Evolutionary conservation across 2,797 vertebrate genomes (phyloP).

Genomic region (Pipistrellus pipistrellus): DNA sequence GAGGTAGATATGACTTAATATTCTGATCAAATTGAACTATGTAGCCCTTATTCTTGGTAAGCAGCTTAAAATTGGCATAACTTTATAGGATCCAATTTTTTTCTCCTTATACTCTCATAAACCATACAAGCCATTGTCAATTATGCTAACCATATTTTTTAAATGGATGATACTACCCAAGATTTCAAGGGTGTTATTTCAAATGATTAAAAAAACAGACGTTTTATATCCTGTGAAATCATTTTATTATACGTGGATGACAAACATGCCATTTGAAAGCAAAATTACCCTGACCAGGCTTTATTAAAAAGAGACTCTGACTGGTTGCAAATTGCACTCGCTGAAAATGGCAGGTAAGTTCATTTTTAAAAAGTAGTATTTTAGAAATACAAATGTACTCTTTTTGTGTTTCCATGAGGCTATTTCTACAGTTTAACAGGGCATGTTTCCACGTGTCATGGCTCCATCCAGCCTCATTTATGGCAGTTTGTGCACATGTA

Average conservation of each 20-base stretch:
- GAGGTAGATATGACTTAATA: too few species aligned
- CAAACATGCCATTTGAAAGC: slow-evolving; percentile 86
- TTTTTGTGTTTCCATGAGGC: neutral
- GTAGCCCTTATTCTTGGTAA: too few species aligned
- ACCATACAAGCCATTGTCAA: too few species aligned
- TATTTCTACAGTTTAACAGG: neutral
- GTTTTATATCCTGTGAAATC: neutral
- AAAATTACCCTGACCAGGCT: slow-evolving; percentile 86
- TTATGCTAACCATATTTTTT: too few species aligned
- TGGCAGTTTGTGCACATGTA: neutral
- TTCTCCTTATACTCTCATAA: too few species aligned
- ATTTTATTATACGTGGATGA: slow-evolving; percentile 77
- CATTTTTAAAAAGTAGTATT: slow-evolving; percentile 43
- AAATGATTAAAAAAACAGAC: neutral
- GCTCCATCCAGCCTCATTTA: neutral
- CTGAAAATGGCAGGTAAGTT: slow-evolving; percentile 89
- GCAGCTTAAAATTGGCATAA: too few species aligned
- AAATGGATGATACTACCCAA: neutral
- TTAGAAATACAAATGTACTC: neutral
- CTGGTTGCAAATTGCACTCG: slow-evolving; percentile 86
- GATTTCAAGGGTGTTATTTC: neutral
- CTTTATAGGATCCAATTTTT: too few species aligned
- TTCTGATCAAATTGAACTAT: too few species aligned
- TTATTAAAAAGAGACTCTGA: slow-evolving; percentile 84
- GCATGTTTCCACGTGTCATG: neutral